Evolutionary conservation across 92 coral and sea anemone genomes (phyloP).

Genomic region (Desmophyllum pertusum): DNA sequence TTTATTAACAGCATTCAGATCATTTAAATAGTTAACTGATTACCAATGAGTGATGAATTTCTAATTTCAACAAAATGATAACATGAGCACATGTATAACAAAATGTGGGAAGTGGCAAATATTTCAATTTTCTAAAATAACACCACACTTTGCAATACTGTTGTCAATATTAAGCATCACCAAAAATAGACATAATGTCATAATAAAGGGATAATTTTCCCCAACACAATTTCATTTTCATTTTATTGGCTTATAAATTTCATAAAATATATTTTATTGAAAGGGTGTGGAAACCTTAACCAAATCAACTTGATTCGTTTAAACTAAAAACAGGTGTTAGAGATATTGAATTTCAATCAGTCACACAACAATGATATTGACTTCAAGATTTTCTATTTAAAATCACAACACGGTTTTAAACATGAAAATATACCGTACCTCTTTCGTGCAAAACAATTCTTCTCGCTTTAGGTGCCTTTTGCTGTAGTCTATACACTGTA

Average conservation of each 20-base stretch:
- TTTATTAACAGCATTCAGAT: not conserved
- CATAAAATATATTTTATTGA: not conserved
- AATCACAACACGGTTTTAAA: not conserved
- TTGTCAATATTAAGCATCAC: not conserved
- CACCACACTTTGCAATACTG: not conserved
- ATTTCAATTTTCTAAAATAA: not conserved
- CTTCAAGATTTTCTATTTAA: not conserved
- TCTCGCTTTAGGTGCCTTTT: slow-evolving; percentile 90
- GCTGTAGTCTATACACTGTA: slow-evolving; percentile 90
- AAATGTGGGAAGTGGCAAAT: not conserved
- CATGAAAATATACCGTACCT: slow-evolving; percentile 56
- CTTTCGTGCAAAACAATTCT: slow-evolving; percentile 78
- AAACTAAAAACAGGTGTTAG: slow-evolving; percentile 23
- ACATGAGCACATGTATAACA: not conserved
- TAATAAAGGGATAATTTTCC: not conserved
- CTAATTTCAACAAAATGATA: not conserved
- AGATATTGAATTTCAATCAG: not conserved
- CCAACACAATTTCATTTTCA: not conserved
- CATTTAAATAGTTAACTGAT: not conserved
- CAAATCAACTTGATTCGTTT: not conserved
- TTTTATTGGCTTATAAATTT: not conserved
- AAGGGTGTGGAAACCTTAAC: not conserved
- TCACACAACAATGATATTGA: slow-evolving; percentile 5
- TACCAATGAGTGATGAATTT: not conserved
- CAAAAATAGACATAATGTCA: slow-evolving; percentile 1